A percentile compares a stretch with the other conserved stretches of the same genome.
These are phyloP conservation scores for Perizoma affinitatum DNA, from an alignment of 2,888 invertebrate species.

Conservation along the genomic window DNA sequence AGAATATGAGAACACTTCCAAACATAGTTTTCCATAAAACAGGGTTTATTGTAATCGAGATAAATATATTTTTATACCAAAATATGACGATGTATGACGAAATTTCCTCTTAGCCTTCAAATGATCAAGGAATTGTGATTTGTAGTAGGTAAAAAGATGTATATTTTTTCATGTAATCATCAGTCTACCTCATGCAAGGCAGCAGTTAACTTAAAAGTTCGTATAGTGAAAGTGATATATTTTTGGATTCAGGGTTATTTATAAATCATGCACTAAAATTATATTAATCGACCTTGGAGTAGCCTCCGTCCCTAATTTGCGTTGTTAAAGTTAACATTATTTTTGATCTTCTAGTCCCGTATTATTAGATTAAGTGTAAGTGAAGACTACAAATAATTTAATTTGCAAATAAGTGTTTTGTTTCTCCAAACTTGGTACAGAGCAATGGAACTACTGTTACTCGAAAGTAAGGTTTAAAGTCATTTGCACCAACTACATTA, in stretches of 20 bases:
- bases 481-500: slow-evolving; percentile 31
- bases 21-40: slow-evolving; percentile 36
- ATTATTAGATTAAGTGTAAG: slow-evolving; percentile 50
- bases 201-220: slow-evolving; percentile 34
- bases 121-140: slow-evolving; percentile 48
- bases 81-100: slow-evolving; percentile 11
- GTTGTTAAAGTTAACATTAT: slow-evolving; percentile 43
- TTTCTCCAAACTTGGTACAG: too few relatives aligned
- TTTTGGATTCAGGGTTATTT: slow-evolving; percentile 40
- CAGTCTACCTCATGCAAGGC: slow-evolving; percentile 55
- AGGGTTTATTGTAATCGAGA: slow-evolving; percentile 44
- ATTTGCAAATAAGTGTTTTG: too few relatives aligned
- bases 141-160: slow-evolving; percentile 44
- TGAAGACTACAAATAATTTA: slow-evolving; percentile 27
- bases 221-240: slow-evolving; percentile 36
- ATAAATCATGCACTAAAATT: slow-evolving; percentile 31
- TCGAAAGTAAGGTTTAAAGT: slow-evolving; percentile 25
- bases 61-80: slow-evolving; percentile 25
- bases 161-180: slow-evolving; percentile 46
- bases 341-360: slow-evolving; percentile 74
- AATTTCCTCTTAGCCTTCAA: slow-evolving; percentile 32
- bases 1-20: slow-evolving; percentile 21
- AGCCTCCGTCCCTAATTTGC: slow-evolving; percentile 66
- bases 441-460: slow-evolving; percentile 5
- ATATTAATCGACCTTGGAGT: slow-evolving; percentile 60